These are phyloP conservation scores for Kryptolebias marmoratus DNA, from an alignment of 2,113 vertebrate genomes.

Conservation along the genomic window DNA sequence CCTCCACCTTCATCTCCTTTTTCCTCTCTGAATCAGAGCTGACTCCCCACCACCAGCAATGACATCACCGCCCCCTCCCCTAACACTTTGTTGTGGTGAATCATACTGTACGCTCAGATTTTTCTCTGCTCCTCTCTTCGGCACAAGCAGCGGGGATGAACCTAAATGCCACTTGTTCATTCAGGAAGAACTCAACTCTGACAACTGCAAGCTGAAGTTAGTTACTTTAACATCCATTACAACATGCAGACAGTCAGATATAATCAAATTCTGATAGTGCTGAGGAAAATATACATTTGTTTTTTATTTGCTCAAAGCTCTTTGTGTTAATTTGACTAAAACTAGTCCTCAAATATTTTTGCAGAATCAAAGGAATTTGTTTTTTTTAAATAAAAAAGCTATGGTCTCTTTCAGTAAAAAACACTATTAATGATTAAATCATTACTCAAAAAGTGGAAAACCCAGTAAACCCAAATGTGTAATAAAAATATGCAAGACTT, in stretches of 20 bases:
- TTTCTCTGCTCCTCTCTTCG: slow-evolving; percentile 41
- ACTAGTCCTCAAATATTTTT: no score
- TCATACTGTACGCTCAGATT: slow-evolving; percentile 74
- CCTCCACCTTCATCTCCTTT: slow-evolving; percentile 54
- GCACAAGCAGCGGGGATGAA: slow-evolving; percentile 30
- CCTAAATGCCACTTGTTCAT: slow-evolving; percentile 53
- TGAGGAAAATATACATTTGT: no score
- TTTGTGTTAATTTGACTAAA: no score
- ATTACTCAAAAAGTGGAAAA: no score
- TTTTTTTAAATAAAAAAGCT: no score
- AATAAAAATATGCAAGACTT: no score
- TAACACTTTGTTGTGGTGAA: slow-evolving; percentile 75
- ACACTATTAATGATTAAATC: no score
- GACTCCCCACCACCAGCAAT: slow-evolving; percentile 68
- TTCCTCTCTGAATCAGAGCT: slow-evolving; percentile 74
- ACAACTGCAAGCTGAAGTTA: background rate
- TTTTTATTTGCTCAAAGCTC: no score
- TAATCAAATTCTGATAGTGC: background rate
- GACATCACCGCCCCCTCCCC: slow-evolving; percentile 72
- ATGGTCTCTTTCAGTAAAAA: no score
- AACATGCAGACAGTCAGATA: background rate
- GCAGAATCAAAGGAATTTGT: no score
- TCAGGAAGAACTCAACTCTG: slow-evolving; percentile 47
- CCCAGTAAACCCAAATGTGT: no score
- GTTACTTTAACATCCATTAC: background rate